Base-by-base conservation (phyloP, 53 echinoderm and acorn worm species). In the Actinopyga echinites region DNA sequence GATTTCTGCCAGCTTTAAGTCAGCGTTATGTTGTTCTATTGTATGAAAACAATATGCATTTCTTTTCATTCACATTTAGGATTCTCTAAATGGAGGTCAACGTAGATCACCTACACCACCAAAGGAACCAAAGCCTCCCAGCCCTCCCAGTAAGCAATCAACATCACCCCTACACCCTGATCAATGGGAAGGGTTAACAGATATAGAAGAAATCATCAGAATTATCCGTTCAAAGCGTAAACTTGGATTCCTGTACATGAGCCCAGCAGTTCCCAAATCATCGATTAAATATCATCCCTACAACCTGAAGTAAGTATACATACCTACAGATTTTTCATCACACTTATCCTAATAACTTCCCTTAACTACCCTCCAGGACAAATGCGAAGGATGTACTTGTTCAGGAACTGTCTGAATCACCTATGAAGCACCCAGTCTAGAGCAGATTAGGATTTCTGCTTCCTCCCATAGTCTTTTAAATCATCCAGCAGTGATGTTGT, bases 271-370 rank as follows among this genome's bases (percentile, higher is more conserved):
- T 23, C 99, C 99, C 2, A 95, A 91, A 55, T 89, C 99, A 56
- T 99, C 99, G 19, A 91, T 99, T 40, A 62, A 87, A 44, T 99
- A 99, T 68, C 99, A 95, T 69, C 99, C 99, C 0, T 99, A 99
- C 65, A 99, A 95, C 34, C 87, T 99, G 69, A 92, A 95, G 99
- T 94, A 71, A 89, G 99, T 64, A 8, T 30, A 17, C 49, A 49
- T 49, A 15, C 7, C 7, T 4, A 5, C 7, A 40, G 49, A 17
- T 49, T 44, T 44, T 44, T 17, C 17, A 2, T 49, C 49, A 49
- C 17, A 49, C 17, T 49, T 4, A 15, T 17, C 17, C 17, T 3
- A 0, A 17, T 3, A 49, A n/a, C n/a, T n/a, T n/a, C n/a, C n/a
- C n/a, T n/a, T n/a, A n/a, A n/a, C n/a, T n/a, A n/a, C n/a, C n/a